Evolutionary conservation across 2,888 invertebrate genomes (phyloP), one percentile per base, ranked within the genome.

Genomic region (Drosophila histrio): DNA sequence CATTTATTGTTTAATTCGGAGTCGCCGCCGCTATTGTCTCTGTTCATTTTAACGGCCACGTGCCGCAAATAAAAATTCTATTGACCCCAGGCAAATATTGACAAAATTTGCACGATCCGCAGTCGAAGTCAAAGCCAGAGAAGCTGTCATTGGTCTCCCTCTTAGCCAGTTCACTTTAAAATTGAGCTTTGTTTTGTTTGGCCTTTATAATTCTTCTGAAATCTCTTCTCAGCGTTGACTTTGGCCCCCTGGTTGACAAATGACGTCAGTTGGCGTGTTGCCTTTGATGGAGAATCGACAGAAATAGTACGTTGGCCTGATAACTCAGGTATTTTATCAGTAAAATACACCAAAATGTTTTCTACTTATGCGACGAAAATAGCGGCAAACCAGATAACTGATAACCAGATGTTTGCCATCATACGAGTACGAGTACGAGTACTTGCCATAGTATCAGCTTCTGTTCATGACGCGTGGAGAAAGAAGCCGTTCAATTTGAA

Each of bases 271-370:
- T 43, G 43, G 34, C 26, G 56, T 15, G 19, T 26, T 6, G 13
- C 3, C 21, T 57, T 52, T 32, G 47, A 36, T 59, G 43, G 28
- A 41, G 50, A 43, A 64, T 66, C 70, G 66, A 79, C 70, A 64
- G 59, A 66, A 64, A 70, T 72, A 69, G 66, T 61, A 52, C 32
- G 26, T 21, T 46, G 22, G 11, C 24, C 64, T 65, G 87, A 82
- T 85, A 85, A 58, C 65, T 62, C 44, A 64, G 79, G 86, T 70
- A 85, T 87, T 87, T 85, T 87, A 87, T 82, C 86, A 87, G 77
- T 30, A 8, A 36, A 32, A 58, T 28, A 53, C 36, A 34, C 50
- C 39, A 39, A 52, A 72, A 62, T 56, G 44, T 69, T 58, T 43
- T 56, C 30, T 41, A 44, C 58, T 59, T 52, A 52, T 41, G 49